phyloP scores from a whole-genome alignment of 2,888 invertebrate genomes.

The Xanthostigma xanthostigma region DNA sequence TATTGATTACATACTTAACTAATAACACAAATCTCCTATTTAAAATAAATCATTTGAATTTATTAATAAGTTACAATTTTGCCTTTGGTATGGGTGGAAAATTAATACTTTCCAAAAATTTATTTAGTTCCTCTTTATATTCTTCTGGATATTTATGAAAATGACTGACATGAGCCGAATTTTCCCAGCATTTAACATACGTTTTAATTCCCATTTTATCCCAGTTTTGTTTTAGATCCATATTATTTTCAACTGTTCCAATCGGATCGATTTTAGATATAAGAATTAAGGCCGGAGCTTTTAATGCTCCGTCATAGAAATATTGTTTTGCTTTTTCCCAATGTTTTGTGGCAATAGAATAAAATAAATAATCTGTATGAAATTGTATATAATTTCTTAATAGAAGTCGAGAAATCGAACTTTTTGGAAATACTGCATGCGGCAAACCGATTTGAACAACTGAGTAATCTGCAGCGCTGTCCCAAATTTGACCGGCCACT shows the following conservation, averaged over 20 bases:
- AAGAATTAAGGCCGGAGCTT: constrained; percentile 1
- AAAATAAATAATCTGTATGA: no score
- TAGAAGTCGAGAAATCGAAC: constrained; percentile 27
- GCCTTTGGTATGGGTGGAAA: constrained; percentile 2
- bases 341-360: not conserved
- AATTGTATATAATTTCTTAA: constrained; percentile 26
- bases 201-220: not conserved
- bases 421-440: constrained; percentile 32
- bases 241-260: not conserved
- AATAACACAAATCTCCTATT: no score
- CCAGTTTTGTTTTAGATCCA: not conserved
- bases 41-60: no score
- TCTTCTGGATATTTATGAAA: not conserved
- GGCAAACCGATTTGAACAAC: constrained; percentile 36
- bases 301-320: not conserved
- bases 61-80: not conserved
- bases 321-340: not conserved
- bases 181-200: not conserved
- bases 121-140: not conserved
- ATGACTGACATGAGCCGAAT: constrained; percentile 1
- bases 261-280: constrained; percentile 2
- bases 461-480: constrained; percentile 38
- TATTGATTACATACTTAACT: no score
- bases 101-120: not conserved
- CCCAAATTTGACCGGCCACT: constrained; percentile 40